A percentile compares a stretch with the other conserved stretches of the same genome.
These are phyloP conservation scores for Stomorhina lunata DNA, from an alignment of 2,888 invertebrate genomes.

Conservation along the genomic window DNA sequence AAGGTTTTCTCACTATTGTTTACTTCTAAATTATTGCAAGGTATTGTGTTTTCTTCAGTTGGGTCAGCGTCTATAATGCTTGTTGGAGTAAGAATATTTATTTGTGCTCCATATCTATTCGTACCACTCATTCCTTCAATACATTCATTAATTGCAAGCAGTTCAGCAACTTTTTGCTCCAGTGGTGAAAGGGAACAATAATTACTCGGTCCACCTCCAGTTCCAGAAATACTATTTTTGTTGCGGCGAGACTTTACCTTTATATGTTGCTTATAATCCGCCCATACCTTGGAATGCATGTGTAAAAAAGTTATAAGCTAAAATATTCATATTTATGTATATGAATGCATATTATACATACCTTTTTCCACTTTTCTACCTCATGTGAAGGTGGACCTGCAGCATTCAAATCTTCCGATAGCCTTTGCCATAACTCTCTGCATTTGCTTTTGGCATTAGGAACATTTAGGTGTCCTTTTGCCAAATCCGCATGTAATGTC, in stretches of 20 bases:
- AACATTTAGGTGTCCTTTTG: too few relatives aligned
- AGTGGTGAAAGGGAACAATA: slow-evolving; percentile 37
- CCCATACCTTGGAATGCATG: not conserved
- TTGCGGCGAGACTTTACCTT: slow-evolving; percentile 26
- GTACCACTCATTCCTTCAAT: too few relatives aligned
- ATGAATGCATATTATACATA: not conserved
- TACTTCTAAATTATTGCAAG: not conserved
- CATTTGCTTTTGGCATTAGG: not conserved
- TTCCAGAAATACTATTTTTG: slow-evolving; percentile 33
- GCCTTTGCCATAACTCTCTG: not conserved
- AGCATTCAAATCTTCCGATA: not conserved
- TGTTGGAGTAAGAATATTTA: not conserved
- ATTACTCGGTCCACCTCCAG: slow-evolving; percentile 38
- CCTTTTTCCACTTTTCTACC: not conserved
- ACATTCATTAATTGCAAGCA: too few relatives aligned
- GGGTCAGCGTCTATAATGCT: not conserved
- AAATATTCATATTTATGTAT: not conserved
- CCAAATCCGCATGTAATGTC: too few relatives aligned
- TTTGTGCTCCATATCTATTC: not conserved
- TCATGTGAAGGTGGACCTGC: not conserved
- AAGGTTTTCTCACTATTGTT: not conserved
- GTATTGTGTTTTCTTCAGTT: not conserved
- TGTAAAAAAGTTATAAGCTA: not conserved
- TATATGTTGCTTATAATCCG: slow-evolving; percentile 32
- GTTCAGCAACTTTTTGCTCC: slow-evolving; percentile 23